Base-by-base conservation (phyloP, 2,888 invertebrate species). In the Melanostoma mellinum region DNA sequence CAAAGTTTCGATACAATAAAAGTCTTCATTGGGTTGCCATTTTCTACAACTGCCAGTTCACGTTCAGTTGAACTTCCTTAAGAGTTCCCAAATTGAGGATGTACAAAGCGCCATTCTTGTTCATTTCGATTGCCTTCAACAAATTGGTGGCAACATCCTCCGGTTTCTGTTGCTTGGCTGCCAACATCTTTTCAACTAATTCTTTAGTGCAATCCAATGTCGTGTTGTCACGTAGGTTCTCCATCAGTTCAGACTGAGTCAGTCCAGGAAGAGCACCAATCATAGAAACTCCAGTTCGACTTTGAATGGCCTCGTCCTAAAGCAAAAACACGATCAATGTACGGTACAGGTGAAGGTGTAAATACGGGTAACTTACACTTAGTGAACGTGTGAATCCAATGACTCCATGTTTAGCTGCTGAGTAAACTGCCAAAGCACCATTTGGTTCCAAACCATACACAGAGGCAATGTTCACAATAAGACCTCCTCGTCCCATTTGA, bases 81-180 rank as follows among this genome's bases (percentile, higher is more conserved):
- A 90, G 82, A 52, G 88, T 87, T 0, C 89, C 90, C 86, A 87
- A 85, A 58, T 87, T 88, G 30, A 88, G 87, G 35, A 91, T 88
- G 87, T 90, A 91, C 85, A 90, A 86, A 69, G 88, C 89, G 58
- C 90, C 90, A 80, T 90, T 91, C 81, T 90, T 89, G 87, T 88
- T 88, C 79, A 87, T 86, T 65, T 90, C 89, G 65, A 90, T 88
- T 20, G 86, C 88, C 56, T 88, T 88, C 40, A 90, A 81, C 58
- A 90, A 84, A 73, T 87, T 86, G 30, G 40, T 33, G 36, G 90
- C 90, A 4, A 89, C 89, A 73, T 90, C 89, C 50, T 89, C 88
- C n/a, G 91, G 89, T 55, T 87, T 88, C 82, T 90, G 91, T 36
- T 87, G 88, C 76, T 89, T 88, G 48, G 88, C 87, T 40, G 87